Conservation (phyloP, 2,797 vertebrate genomes). For the Bradypodion pumilum region DNA sequence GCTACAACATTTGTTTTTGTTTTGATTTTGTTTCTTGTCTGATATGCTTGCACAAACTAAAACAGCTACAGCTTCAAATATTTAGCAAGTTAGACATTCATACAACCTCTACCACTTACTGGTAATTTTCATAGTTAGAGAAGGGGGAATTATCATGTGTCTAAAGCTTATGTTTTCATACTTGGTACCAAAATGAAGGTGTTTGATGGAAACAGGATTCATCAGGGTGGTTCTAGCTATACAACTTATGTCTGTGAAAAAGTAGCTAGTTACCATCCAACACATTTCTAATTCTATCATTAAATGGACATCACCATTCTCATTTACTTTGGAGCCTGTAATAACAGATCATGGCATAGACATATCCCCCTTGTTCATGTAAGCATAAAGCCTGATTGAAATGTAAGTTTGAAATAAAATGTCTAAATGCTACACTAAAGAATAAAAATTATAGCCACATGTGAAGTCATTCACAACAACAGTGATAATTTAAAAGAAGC, state of each 20-base stretch:
- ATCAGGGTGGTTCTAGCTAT: not conserved
- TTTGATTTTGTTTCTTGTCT: too few relatives aligned
- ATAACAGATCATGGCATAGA: not conserved
- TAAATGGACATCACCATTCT: constrained; percentile 14
- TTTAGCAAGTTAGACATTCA: not conserved
- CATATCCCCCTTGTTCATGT: not conserved
- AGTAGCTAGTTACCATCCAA: constrained; percentile 16
- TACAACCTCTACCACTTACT: not conserved
- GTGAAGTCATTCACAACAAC: constrained; percentile 31
- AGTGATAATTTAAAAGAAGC: constrained; percentile 10
- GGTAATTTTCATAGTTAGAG: not conserved
- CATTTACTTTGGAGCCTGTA: constrained; percentile 31
- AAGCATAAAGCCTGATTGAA: constrained; percentile 45
- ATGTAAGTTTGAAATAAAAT: constrained; percentile 38
- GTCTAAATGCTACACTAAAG: constrained; percentile 26
- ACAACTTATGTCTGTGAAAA: not conserved
- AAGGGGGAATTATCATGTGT: not conserved
- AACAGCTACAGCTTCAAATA: too few relatives aligned
- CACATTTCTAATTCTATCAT: constrained; percentile 6
- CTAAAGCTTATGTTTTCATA: not conserved
- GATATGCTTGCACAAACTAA: too few relatives aligned
- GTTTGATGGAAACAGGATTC: constrained; percentile 4
- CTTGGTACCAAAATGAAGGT: constrained; percentile 29
- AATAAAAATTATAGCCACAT: constrained; percentile 38
- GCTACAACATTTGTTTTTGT: too few relatives aligned